Evolutionary conservation across 2,113 vertebrate genomes (phyloP), one percentile per base, ranked within the genome.

Genomic region (Eclectus roratus): DNA sequence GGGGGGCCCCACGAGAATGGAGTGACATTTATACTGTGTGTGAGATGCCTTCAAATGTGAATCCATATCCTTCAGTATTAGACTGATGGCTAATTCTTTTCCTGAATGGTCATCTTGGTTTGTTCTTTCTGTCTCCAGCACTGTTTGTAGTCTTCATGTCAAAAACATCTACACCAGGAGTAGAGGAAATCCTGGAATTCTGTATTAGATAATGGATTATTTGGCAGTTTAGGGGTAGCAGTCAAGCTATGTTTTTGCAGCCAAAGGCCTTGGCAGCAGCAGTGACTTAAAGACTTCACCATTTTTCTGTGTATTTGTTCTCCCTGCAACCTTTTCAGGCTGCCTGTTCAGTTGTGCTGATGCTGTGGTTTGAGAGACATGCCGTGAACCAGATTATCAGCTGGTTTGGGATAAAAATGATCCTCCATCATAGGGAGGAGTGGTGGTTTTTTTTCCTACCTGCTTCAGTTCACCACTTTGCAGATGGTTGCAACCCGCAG

Each of bases 11-110:
- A 8, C 31, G 56, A 58, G 64, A 52, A 79, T 35, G 44, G 28
- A 70, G 25, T 78, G 81, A 81, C 80, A 65, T 93, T 92, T 91
- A 53, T 68, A 79, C 55, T 35, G 13, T 4, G 47, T 88, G 55
- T 76, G 72, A 81, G 70, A 65, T 0, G 2, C 72, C 53, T 91
- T 96, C 76, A 71, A 53, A 80, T 85, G 49, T 84, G 76, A 93
- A 95, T 90, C 27, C 15, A 2, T 76, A 56, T 88, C 81, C 47
- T 13, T 69, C 49, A 60, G 55, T 4, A 1, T 86, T 87, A 76
- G 56, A 20, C 41, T 81, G 66, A 43, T 95, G 80, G 27, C 23
- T 90, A 49, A 91, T 95, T 95, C 49, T 85, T 93, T 91, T 47
- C 61, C 72, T 72, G 3, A 78, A 84, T 41, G 37, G 50, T 88